A percentile compares a stretch with the other conserved stretches of the same genome.
Conservation (phyloP, 2,797 vertebrate species). For the Fistularia commersonii region DNA sequence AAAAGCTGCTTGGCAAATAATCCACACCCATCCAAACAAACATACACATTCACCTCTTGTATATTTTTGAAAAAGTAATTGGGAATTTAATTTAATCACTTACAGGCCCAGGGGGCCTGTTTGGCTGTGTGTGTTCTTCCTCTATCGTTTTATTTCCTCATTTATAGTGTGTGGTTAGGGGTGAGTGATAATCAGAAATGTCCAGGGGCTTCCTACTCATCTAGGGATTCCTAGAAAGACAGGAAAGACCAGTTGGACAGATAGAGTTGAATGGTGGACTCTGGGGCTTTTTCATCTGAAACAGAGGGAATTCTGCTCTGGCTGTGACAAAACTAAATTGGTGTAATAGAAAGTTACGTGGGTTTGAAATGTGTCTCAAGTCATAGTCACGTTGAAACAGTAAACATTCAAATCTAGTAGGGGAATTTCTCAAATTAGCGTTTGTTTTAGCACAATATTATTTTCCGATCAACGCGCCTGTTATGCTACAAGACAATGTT, state of each 20-base stretch:
- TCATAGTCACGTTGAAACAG: not conserved
- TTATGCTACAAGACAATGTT: constrained; percentile 48
- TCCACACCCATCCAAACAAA: constrained; percentile 27
- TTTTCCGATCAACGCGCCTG: constrained; percentile 10
- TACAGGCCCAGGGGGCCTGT: constrained; percentile 61
- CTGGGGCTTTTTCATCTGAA: constrained; percentile 43
- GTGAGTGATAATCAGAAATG: constrained; percentile 72
- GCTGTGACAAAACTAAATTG: constrained; percentile 21
- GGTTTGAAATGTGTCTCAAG: constrained; percentile 18
- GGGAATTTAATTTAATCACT: constrained; percentile 60
- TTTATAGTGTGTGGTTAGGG: constrained; percentile 70
- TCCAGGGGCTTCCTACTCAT: constrained; percentile 70
- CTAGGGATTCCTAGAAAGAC: constrained; percentile 61
- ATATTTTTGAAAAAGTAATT: constrained; percentile 62
- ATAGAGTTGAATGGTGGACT: constrained; percentile 43
- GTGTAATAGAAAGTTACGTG: constrained; percentile 9
- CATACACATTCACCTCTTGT: constrained; percentile 45
- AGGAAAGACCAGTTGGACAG: constrained; percentile 38
- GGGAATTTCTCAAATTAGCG: too few species aligned
- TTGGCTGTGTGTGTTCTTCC: constrained; percentile 48
- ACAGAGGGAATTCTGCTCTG: constrained; percentile 19
- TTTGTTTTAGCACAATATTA: not conserved
- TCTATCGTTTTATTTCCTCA: constrained; percentile 57
- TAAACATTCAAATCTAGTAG: too few species aligned
- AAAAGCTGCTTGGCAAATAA: constrained; percentile 57